Conservation (phyloP, 2,113 vertebrate species). For the Steatornis caripensis region DNA sequence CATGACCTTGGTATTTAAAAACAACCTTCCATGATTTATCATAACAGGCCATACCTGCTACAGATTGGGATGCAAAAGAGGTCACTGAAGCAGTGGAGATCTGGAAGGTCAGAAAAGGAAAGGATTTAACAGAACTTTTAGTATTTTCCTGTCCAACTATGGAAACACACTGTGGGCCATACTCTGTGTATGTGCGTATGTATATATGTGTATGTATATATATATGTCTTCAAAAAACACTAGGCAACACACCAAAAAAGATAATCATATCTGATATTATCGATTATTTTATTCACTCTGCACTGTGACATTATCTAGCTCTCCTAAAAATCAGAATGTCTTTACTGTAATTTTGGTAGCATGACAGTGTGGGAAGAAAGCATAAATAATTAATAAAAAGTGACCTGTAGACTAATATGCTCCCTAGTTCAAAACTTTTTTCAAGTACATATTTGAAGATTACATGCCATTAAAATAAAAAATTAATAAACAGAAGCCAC, state of each 20-base stretch:
- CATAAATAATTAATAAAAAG: conserved; percentile 64
- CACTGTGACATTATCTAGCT: background rate
- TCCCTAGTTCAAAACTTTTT: conserved; percentile 44
- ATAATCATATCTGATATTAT: background rate
- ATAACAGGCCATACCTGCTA: background rate
- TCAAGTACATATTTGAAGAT: conserved; percentile 45
- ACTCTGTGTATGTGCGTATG: background rate
- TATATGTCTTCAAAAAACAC: background rate
- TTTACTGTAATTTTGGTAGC: background rate
- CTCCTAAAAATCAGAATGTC: background rate
- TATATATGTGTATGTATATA: too few species aligned
- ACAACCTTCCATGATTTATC: background rate
- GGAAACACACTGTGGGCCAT: background rate
- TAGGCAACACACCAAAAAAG: background rate
- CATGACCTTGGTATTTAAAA: background rate
- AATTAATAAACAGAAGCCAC: conserved; percentile 54
- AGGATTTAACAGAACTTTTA: background rate
- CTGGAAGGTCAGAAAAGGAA: background rate
- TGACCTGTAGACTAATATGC: background rate
- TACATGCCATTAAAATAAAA: conserved; percentile 71
- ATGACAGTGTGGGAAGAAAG: background rate
- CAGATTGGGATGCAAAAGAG: background rate
- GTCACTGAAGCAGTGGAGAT: background rate
- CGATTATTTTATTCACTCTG: background rate
- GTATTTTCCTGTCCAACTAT: background rate